Conservation (phyloP, 1,140 invertebrate species). For the Habropoda laboriosa region DNA sequence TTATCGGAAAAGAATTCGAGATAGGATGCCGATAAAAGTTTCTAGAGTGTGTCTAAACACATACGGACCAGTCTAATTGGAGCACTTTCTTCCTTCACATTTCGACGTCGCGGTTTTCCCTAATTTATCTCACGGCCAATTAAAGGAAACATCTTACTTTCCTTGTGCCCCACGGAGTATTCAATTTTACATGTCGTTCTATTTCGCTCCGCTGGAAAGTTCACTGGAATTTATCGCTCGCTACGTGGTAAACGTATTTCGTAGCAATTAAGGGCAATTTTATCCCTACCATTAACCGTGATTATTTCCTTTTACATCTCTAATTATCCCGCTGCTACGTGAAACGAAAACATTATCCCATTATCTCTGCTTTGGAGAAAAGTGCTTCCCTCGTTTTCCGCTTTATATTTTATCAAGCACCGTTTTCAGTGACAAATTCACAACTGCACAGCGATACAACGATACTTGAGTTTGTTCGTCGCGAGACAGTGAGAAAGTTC, state of each 20-base stretch:
- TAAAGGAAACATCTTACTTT: conserved; percentile 31
- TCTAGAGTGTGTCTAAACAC: conserved; percentile 7
- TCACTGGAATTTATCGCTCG: neutral
- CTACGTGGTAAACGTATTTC: neutral
- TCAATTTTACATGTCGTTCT: neutral
- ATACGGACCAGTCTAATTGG: conserved; percentile 4
- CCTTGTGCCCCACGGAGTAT: neutral
- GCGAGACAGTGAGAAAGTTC: conserved; percentile 75
- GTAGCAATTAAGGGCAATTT: neutral
- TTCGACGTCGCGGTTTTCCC: conserved; percentile 1
- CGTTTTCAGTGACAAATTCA: no score
- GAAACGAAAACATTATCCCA: neutral
- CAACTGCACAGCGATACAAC: no score
- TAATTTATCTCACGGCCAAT: conserved; percentile 3
- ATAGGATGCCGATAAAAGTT: neutral
- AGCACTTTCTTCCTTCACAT: conserved; percentile 37
- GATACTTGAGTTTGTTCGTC: neutral
- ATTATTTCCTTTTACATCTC: neutral
- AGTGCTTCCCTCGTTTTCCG: no score
- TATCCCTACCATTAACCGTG: neutral
- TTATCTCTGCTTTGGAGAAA: no score
- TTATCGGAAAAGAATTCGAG: neutral
- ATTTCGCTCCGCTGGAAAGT: neutral
- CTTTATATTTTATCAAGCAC: no score
- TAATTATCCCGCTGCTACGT: neutral